phyloP scores from a whole-genome alignment of 2,113 vertebrate genomes.

The Ailuropoda melanoleuca region DNA sequence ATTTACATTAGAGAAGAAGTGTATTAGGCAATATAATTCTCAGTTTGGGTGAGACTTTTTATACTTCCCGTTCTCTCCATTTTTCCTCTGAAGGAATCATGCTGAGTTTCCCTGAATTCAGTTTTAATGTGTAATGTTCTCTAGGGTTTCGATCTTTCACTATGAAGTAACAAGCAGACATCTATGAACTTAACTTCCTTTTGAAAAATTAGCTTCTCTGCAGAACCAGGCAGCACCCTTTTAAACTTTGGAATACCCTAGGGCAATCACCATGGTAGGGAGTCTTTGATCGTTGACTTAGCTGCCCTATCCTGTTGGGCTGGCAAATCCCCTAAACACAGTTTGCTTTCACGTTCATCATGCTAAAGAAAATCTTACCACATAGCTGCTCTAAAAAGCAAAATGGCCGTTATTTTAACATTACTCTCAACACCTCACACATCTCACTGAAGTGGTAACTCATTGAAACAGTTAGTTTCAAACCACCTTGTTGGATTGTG shows the following conservation, averaged over 20 bases:
- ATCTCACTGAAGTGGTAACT: not conserved
- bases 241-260: not conserved
- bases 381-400: not conserved
- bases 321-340: not conserved
- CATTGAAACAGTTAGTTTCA: not conserved
- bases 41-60: not conserved
- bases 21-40: not conserved
- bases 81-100: not conserved
- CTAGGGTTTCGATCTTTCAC: not conserved
- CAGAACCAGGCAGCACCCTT: not conserved
- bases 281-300: not conserved
- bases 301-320: not conserved
- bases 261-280: not conserved
- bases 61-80: not conserved
- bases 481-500: too few relatives aligned
- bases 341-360: not conserved
- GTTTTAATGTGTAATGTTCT: constrained; percentile 14
- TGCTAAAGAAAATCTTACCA: not conserved
- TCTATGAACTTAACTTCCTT: constrained; percentile 5
- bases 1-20: not conserved
- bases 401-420: not conserved
- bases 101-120: not conserved
- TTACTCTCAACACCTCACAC: not conserved
- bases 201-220: not conserved
- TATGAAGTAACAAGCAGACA: not conserved